These are phyloP conservation scores for Phrixothrix hirtus DNA, from an alignment of 2,888 invertebrate genomes.

Conservation along the genomic window DNA sequence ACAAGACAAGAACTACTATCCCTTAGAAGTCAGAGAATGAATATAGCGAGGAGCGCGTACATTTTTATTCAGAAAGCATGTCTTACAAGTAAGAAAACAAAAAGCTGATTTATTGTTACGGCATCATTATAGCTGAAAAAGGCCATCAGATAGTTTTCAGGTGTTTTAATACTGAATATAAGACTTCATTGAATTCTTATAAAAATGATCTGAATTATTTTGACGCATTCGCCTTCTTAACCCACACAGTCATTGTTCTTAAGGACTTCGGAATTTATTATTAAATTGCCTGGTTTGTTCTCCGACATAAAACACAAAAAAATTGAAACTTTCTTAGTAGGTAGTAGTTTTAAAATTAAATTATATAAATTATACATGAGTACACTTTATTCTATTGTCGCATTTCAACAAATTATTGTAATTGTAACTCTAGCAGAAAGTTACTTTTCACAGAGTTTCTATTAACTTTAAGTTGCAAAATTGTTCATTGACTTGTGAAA, in stretches of 20 bases:
- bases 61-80: conserved; percentile 19
- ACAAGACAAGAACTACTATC: not conserved
- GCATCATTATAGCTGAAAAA: conserved; percentile 33
- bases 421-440: too few relatives aligned
- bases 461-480: too few relatives aligned
- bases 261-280: conserved; percentile 29
- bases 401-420: too few relatives aligned
- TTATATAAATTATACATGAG: too few relatives aligned
- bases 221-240: conserved; percentile 33
- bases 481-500: too few relatives aligned
- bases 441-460: too few relatives aligned
- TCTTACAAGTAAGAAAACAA: conserved; percentile 15
- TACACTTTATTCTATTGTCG: too few relatives aligned
- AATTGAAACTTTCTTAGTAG: not conserved
- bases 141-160: conserved; percentile 39
- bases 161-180: conserved; percentile 37
- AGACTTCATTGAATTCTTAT: conserved; percentile 37
- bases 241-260: conserved; percentile 38
- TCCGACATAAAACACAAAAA: conserved; percentile 10
- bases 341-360: not conserved
- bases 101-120: conserved; percentile 27
- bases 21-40: too few relatives aligned
- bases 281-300: conserved; percentile 23
- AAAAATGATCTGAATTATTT: conserved; percentile 38
- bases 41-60: conserved; percentile 14